Conservation (phyloP, 2,797 vertebrate species). For the Sebastes cheni region DNA sequence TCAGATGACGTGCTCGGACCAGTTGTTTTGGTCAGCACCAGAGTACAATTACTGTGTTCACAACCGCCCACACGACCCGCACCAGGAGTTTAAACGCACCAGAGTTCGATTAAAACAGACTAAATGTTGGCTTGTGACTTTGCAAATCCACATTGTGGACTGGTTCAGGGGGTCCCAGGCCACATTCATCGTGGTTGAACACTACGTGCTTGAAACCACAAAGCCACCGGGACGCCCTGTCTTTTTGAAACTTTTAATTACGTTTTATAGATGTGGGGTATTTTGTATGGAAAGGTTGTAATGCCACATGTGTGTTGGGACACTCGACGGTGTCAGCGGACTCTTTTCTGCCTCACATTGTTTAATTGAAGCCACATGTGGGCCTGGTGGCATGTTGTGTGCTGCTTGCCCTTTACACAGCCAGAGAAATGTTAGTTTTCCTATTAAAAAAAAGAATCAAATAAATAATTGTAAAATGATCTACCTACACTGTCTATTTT, state of each 20-base stretch:
- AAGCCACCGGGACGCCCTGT: not conserved
- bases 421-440: not conserved
- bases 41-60: too few relatives aligned
- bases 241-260: conserved; percentile 5
- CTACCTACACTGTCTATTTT: not conserved
- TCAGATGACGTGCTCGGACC: too few relatives aligned
- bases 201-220: not conserved
- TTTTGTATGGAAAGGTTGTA: not conserved
- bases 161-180: not conserved
- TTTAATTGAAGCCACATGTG: conserved; percentile 2
- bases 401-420: not conserved
- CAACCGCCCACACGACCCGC: too few relatives aligned
- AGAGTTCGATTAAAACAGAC: too few relatives aligned
- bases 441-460: not conserved
- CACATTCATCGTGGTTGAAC: not conserved
- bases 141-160: not conserved
- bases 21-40: too few relatives aligned
- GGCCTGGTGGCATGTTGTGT: not conserved
- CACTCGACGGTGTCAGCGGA: not conserved
- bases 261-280: not conserved
- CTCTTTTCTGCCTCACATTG: not conserved
- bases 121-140: not conserved
- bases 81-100: too few relatives aligned
- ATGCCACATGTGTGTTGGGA: not conserved
- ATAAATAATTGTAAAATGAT: not conserved